phyloP scores from a whole-genome alignment of 2,888 invertebrate genomes.

The Drosophila multiciliata region DNA sequence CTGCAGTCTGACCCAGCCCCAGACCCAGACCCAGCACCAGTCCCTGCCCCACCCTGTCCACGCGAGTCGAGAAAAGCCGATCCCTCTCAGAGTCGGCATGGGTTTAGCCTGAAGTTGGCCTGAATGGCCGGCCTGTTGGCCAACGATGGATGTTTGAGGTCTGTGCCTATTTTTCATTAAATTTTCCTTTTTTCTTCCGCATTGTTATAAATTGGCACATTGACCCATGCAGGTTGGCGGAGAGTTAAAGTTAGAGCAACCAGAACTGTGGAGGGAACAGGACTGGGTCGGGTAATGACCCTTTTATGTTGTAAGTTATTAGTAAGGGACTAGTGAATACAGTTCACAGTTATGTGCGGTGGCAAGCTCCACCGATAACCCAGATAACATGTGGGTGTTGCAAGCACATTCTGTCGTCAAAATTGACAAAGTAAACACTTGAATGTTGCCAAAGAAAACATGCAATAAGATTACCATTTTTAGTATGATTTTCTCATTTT shows the following conservation, averaged over 20 bases:
- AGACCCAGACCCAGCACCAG: not conserved
- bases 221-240: conserved; percentile 64
- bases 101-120: conserved; percentile 52
- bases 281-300: conserved; percentile 46
- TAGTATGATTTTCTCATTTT: not conserved
- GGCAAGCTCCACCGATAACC: conserved; percentile 35
- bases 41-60: not conserved
- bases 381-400: conserved; percentile 16
- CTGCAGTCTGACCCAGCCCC: conserved; percentile 23
- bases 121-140: conserved; percentile 33
- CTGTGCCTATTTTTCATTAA: conserved; percentile 38
- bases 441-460: not conserved
- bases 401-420: not conserved
- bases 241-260: conserved; percentile 43
- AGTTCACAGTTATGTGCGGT: conserved; percentile 21
- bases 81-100: conserved; percentile 47
- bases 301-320: conserved; percentile 49
- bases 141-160: conserved; percentile 14
- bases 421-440: not conserved
- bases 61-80: conserved; percentile 5
- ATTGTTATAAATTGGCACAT: conserved; percentile 79
- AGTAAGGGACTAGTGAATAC: conserved; percentile 38
- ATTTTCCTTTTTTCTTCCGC: conserved; percentile 23
- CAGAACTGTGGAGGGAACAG: conserved; percentile 20
- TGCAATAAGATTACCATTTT: not conserved